Evolutionary conservation across 1,140 invertebrate species (phyloP).

Genomic region (Contarinia nasturtii): DNA sequence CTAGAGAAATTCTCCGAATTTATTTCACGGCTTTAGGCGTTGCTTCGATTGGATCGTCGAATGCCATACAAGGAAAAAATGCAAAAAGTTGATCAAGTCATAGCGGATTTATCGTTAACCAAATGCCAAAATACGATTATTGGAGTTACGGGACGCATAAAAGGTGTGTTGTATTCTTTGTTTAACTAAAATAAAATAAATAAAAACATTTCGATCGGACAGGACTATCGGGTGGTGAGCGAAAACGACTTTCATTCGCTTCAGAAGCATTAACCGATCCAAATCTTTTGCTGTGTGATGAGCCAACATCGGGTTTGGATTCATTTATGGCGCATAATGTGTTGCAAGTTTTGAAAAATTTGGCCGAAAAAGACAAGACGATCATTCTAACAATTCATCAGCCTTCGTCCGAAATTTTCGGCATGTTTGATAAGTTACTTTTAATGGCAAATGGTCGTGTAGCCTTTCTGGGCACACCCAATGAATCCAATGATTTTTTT

Average conservation of each 20-base stretch:
- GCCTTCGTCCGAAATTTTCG: conserved; percentile 83
- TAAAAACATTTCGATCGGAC: no score
- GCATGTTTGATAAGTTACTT: conserved; percentile 78
- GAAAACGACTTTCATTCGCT: conserved; percentile 87
- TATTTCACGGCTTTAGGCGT: conserved; percentile 34
- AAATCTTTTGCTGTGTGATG: conserved; percentile 89
- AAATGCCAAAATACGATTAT: conserved; percentile 81
- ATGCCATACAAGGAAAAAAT: conserved; percentile 58
- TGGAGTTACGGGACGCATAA: conserved; percentile 63
- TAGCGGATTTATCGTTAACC: conserved; percentile 64
- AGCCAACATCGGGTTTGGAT: conserved; percentile 80
- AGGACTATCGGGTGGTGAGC: conserved; percentile 93
- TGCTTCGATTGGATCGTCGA: conserved; percentile 77
- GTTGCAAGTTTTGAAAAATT: conserved; percentile 59
- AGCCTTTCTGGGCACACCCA: conserved; percentile 69
- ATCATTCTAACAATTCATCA: conserved; percentile 92
- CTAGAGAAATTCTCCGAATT: neutral
- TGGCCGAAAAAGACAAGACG: conserved; percentile 72
- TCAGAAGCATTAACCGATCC: conserved; percentile 91
- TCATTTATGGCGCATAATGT: conserved; percentile 80
- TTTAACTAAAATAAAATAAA: no score
- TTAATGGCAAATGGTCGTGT: conserved; percentile 83
- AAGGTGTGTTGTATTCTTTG: no score
- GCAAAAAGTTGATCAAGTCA: conserved; percentile 73
- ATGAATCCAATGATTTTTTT: conserved; percentile 66